A percentile compares a stretch with the other conserved stretches of the same genome.
phyloP scores from a whole-genome alignment of 2,888 invertebrate species.

The Slavum lentiscoides region DNA sequence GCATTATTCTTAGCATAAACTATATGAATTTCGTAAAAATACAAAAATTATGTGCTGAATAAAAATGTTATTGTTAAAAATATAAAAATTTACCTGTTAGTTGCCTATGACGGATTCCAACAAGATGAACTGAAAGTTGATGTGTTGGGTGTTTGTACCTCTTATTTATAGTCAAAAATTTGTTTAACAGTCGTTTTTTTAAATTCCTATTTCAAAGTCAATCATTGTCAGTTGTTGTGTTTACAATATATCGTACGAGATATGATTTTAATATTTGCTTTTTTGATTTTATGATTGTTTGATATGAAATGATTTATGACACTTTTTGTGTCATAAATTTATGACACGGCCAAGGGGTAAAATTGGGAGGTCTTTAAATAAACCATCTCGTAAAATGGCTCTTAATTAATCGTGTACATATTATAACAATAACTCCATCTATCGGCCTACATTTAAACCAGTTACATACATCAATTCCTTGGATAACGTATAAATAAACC shows the following conservation, averaged over 20 bases:
- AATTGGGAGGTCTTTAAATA: too few species aligned
- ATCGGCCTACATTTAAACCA: too few species aligned
- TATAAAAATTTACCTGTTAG: constrained; percentile 24
- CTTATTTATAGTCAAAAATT: constrained; percentile 24
- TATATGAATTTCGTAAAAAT: too few species aligned
- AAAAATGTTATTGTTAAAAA: neutral
- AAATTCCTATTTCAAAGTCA: neutral
- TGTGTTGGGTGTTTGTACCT: neutral
- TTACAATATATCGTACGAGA: neutral
- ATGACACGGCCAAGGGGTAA: too few species aligned
- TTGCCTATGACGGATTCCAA: constrained; percentile 18
- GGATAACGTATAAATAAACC: too few species aligned
- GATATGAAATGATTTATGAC: neutral
- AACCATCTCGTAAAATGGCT: too few species aligned
- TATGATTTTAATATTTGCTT: constrained; percentile 3
- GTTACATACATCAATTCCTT: too few species aligned
- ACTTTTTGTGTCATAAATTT: neutral
- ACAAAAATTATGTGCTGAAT: too few species aligned
- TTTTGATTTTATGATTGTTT: constrained; percentile 6
- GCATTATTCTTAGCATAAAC: too few species aligned
- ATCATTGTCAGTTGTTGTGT: neutral
- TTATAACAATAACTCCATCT: too few species aligned
- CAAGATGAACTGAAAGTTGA: constrained; percentile 34
- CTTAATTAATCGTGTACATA: too few species aligned
- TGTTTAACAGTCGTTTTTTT: neutral